Conservation (phyloP, 2,888 invertebrate genomes). For the Mesoligia furuncula region DNA sequence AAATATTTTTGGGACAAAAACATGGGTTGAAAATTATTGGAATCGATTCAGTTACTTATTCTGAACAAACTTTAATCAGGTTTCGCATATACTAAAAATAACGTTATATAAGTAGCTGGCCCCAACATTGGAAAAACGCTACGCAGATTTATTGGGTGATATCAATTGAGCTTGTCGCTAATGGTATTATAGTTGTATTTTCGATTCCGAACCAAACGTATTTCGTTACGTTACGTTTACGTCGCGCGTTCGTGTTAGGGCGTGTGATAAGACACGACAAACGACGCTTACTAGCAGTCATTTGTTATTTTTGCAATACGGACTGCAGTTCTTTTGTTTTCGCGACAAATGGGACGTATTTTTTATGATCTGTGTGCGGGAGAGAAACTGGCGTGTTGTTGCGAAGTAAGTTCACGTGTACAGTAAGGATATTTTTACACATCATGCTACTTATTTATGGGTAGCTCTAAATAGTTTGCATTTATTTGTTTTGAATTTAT, state of each 20-base stretch:
- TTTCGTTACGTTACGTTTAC: background rate
- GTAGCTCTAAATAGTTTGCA: conserved; percentile 8
- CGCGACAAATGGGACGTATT: conserved; percentile 52
- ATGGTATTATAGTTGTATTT: background rate
- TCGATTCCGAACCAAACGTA: background rate
- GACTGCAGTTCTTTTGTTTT: conserved; percentile 64
- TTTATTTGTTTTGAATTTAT: background rate
- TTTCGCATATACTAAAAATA: too few species aligned
- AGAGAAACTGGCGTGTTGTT: background rate
- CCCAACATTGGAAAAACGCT: background rate
- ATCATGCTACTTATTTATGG: conserved; percentile 3
- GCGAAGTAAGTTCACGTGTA: conserved; percentile 19
- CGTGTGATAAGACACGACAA: conserved; percentile 58
- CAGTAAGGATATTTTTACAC: conserved; percentile 4
- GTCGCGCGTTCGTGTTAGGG: too few species aligned
- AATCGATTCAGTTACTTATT: too few species aligned
- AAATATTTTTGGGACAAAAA: too few species aligned
- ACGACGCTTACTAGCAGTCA: conserved; percentile 54
- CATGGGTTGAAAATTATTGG: too few species aligned
- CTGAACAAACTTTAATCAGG: too few species aligned
- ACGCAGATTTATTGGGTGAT: background rate
- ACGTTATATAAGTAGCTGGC: too few species aligned
- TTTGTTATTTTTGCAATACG: conserved; percentile 69
- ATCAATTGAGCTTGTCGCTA: background rate
- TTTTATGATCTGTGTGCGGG: conserved; percentile 36